Base-by-base conservation (phyloP, 35 echinoderm and acorn worm species). In the Apostichopus californicus region DNA sequence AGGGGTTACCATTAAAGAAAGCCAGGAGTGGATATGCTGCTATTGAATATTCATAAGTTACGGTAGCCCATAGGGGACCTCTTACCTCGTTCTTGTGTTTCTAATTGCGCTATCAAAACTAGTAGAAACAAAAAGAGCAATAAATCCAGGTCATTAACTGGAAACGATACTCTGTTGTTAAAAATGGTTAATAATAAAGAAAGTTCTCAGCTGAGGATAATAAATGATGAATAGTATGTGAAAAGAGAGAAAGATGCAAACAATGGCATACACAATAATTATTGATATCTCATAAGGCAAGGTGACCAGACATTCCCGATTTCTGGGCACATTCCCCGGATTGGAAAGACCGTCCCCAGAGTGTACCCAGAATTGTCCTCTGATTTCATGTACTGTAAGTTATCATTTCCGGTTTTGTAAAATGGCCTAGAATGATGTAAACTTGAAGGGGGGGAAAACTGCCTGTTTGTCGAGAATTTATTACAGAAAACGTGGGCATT, bases 1-100 rank as follows among this genome's bases (percentile, higher is more conserved):
- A 61, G 58, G 12, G 58, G 58, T 14, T 75, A 20, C 71, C 58
- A 46, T 46, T 46, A 46, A 68, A 68, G 18, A 22, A 75, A 75
- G 71, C 71, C 71, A 75, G 71, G 71, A 75, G 7, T 75, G 71
- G 20, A 75, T 75, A 75, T 85, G 34, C 34, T 46, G 34, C 34
- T 46, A 46, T 46, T 46, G 34, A 46, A 46, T 46, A 46, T 46
- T 46, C 34, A 46, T 46, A 46, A 46, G 81, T 58, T n/a, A 55
- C n/a, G 57, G 81, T 11, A 58, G n/a, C 17, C 17, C 55, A 59
- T 54, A 81, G 12, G 52, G 55, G 56, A 85, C 81, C 81, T 57
- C 81, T 85, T 85, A 85, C 81, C 81, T 85, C 81, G 57, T 23
- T 85, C 54, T 85, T 85, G 81, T 85, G 81, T 85, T 56, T 85